These are phyloP conservation scores for Protophormia terraenovae DNA, from an alignment of 2,888 invertebrate species.

Conservation along the genomic window DNA sequence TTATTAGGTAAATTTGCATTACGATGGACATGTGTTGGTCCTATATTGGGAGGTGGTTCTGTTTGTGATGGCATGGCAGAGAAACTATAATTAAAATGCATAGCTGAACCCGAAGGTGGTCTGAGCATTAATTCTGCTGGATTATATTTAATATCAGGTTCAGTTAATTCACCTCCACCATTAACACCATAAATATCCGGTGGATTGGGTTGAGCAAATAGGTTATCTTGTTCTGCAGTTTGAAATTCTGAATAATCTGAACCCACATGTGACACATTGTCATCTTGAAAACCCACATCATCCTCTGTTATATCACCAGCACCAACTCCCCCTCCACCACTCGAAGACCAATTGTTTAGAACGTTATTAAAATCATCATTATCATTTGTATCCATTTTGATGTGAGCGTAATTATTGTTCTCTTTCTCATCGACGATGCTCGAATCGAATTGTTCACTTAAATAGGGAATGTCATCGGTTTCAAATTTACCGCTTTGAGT, in stretches of 20 bases:
- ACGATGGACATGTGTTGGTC: conserved; percentile 57
- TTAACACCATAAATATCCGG: conserved; percentile 10
- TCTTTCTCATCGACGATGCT: background rate
- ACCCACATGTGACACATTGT: conserved; percentile 69
- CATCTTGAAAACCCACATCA: conserved; percentile 73
- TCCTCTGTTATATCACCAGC: conserved; percentile 32
- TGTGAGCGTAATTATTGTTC: background rate
- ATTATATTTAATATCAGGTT: conserved; percentile 50
- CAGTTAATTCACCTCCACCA: conserved; percentile 64
- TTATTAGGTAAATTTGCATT: conserved; percentile 63
- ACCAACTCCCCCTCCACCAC: background rate
- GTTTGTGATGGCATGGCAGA: conserved; percentile 59
- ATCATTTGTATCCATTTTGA: conserved; percentile 44
- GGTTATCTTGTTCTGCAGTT: conserved; percentile 50
- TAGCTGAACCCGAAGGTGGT: conserved; percentile 73
- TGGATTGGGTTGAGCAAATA: conserved; percentile 69
- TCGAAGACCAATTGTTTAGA: conserved; percentile 10
- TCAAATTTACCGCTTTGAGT: background rate
- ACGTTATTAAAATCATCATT: conserved; percentile 7
- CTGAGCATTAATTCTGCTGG: conserved; percentile 74
- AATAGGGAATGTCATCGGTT: conserved; percentile 42
- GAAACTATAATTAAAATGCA: conserved; percentile 76
- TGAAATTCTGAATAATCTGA: conserved; percentile 71
- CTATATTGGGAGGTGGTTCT: conserved; percentile 51
- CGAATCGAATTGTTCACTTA: conserved; percentile 24